These are phyloP conservation scores for Epirrhoe tristata DNA, from an alignment of 2,888 invertebrate species.

Conservation along the genomic window DNA sequence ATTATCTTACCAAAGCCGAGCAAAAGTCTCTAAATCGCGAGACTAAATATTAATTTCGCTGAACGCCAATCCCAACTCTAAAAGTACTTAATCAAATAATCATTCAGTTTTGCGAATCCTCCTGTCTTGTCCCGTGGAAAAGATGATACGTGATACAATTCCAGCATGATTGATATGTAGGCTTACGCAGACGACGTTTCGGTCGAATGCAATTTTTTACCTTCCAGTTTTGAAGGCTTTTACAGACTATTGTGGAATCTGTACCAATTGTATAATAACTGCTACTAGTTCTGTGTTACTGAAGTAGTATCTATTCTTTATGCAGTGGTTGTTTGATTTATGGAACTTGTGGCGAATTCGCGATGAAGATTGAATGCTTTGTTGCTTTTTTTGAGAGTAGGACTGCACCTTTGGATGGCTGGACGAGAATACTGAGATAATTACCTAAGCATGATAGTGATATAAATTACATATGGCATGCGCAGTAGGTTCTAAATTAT, in stretches of 20 bases:
- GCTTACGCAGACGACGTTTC: slow-evolving; percentile 14
- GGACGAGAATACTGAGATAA: background rate
- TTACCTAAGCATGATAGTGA: background rate
- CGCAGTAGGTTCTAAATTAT: background rate
- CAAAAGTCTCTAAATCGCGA: too few species aligned
- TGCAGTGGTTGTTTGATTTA: slow-evolving; percentile 26
- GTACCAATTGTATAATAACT: background rate
- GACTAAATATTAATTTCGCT: background rate
- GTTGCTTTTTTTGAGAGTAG: slow-evolving; percentile 24
- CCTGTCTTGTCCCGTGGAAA: slow-evolving; percentile 16
- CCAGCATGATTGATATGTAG: slow-evolving; percentile 41
- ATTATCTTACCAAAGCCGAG: too few species aligned
- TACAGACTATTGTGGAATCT: background rate
- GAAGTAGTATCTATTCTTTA: slow-evolving; percentile 7
- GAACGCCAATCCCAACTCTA: slow-evolving; percentile 4
- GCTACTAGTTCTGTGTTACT: too few species aligned
- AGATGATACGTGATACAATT: slow-evolving; percentile 46
- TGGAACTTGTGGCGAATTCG: slow-evolving; percentile 26
- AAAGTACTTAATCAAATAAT: slow-evolving; percentile 10
- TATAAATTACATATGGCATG: background rate
- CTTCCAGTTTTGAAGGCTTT: slow-evolving; percentile 11
- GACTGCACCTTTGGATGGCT: slow-evolving; percentile 13
- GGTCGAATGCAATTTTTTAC: slow-evolving; percentile 28
- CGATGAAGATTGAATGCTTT: slow-evolving; percentile 34
- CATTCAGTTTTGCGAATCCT: slow-evolving; percentile 12